phyloP scores from a whole-genome alignment of 2,113 vertebrate species.

The Salminus brasiliensis region DNA sequence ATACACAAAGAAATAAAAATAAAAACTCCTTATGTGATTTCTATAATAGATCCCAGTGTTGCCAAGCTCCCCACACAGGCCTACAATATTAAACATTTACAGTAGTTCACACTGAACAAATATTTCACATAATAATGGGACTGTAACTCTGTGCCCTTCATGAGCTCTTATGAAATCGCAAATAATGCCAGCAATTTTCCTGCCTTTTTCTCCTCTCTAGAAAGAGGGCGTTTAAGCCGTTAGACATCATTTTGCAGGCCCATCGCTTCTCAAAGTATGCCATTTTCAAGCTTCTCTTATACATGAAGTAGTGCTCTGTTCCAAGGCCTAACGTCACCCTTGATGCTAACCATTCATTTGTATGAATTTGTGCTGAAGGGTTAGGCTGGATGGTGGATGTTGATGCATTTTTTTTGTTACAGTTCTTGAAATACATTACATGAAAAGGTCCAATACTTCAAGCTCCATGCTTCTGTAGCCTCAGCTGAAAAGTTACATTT shows the following conservation, averaged over 20 bases:
- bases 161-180: not conserved
- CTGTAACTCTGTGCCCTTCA: not conserved
- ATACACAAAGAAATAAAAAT: conserved; percentile 29
- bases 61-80: not conserved
- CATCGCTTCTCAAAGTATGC: not conserved
- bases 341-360: not conserved
- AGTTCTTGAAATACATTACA: no score
- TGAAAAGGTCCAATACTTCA: no score
- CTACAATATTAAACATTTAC: not conserved
- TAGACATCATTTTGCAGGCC: not conserved
- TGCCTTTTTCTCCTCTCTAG: no score
- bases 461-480: no score
- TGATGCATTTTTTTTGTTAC: no score
- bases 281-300: not conserved
- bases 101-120: not conserved
- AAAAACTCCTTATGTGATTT: not conserved
- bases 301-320: not conserved
- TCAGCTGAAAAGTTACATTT: no score
- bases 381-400: no score
- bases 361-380: not conserved
- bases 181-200: not conserved
- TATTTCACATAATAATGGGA: not conserved
- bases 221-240: not conserved
- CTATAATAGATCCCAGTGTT: conserved; percentile 11
- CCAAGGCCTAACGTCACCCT: not conserved